Evolutionary conservation across 2,113 vertebrate genomes (phyloP).

Genomic region (Silurus asotus): DNA sequence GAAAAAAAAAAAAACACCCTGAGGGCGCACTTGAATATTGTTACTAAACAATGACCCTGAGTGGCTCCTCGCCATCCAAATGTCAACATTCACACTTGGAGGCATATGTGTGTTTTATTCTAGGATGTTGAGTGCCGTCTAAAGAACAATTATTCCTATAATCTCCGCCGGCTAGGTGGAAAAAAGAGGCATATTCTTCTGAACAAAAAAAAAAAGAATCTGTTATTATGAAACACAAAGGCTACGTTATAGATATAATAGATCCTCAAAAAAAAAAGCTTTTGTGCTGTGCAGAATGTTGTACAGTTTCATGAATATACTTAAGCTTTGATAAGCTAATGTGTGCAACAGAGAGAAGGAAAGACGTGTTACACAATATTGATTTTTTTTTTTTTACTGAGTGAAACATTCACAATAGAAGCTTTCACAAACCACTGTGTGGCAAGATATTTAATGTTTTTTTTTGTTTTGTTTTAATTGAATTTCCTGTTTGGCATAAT

Average conservation of each 20-base stretch:
- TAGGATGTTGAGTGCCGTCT: slow-evolving; percentile 56
- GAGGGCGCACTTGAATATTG: slow-evolving; percentile 60
- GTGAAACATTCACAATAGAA: slow-evolving; percentile 21
- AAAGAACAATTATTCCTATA: slow-evolving; percentile 62
- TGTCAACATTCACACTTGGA: slow-evolving; percentile 64
- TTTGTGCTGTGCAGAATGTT: slow-evolving; percentile 53
- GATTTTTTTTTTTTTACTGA: slow-evolving; percentile 32
- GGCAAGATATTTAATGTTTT: background rate
- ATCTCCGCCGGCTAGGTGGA: slow-evolving; percentile 51
- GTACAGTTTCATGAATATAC: slow-evolving; percentile 60
- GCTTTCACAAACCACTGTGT: background rate
- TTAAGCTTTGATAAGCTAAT: slow-evolving; percentile 49
- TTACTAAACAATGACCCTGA: slow-evolving; percentile 58
- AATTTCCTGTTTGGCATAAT: background rate
- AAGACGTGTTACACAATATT: slow-evolving; percentile 44
- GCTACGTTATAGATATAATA: slow-evolving; percentile 60
- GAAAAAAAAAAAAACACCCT: slow-evolving; percentile 48
- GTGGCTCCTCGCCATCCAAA: slow-evolving; percentile 62
- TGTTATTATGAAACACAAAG: slow-evolving; percentile 62
- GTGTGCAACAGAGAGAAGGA: slow-evolving; percentile 49
- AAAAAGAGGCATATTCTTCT: slow-evolving; percentile 53
- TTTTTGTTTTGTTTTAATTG: background rate
- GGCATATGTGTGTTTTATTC: slow-evolving; percentile 61
- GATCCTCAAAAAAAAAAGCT: slow-evolving; percentile 51
- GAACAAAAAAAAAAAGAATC: slow-evolving; percentile 47